Conservation (phyloP, 1,140 invertebrate species). For the Cydia pomonella region DNA sequence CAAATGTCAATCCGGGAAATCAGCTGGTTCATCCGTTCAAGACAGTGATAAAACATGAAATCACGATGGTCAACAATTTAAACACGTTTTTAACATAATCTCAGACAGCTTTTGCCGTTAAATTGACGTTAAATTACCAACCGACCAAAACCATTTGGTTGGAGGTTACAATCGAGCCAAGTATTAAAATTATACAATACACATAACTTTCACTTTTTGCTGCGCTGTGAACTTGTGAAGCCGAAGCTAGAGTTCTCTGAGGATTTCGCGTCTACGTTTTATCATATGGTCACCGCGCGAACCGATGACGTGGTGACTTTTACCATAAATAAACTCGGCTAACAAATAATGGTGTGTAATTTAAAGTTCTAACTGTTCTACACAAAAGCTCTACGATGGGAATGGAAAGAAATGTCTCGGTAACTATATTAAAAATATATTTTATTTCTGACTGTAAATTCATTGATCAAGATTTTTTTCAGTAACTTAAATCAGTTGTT, state of each 20-base stretch:
- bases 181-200: conserved; percentile 10
- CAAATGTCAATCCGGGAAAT: background rate
- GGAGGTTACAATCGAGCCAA: conserved; percentile 14
- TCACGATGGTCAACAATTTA: background rate
- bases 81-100: background rate
- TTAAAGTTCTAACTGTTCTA: conserved; percentile 1
- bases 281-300: background rate
- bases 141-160: background rate
- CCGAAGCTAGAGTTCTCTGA: background rate
- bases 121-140: conserved; percentile 13
- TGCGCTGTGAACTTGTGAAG: conserved; percentile 1
- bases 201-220: conserved; percentile 28
- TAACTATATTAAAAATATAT: conserved; percentile 10
- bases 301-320: conserved; percentile 3
- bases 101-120: background rate
- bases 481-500: background rate
- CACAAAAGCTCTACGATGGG: background rate
- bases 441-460: background rate
- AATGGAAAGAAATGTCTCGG: conserved; percentile 13
- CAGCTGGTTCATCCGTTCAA: background rate
- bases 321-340: background rate
- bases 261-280: background rate
- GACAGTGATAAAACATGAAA: background rate
- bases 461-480: background rate
- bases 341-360: conserved; percentile 10